Evolutionary conservation across 2,797 vertebrate genomes (phyloP), one percentile per base, ranked within the genome.

Genomic region (Muscicapa comitata): DNA sequence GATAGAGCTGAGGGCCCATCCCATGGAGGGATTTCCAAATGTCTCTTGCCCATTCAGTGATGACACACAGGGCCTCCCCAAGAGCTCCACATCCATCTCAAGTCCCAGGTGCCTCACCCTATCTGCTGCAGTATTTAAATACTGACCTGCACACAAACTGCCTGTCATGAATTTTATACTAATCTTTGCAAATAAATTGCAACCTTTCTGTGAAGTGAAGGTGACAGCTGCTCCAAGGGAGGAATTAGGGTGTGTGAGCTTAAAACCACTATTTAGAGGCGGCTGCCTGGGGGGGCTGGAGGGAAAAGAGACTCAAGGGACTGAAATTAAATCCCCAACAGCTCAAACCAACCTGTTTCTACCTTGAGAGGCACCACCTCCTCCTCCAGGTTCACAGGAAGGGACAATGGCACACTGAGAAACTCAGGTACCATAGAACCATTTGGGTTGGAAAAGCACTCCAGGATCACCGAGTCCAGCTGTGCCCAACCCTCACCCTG

Each of bases 401-500:
- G 7, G 50, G 50, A 51, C 50, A 51, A 29, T 7, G 26, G 48
- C 48, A 51, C 16, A 29, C 50, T 51, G 48, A 50, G 48, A 50
- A 50, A 50, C 16, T 28, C 26, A 28, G 48, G 26, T 4, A 28
- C 26, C 48, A 28, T 26, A 50, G 17, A 51, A 51, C 7, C 50
- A 51, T 18, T 12, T 18, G 28, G 28, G 11, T 5, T 51, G 50
- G 50, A 51, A 51, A 51, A 51, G 28, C 50, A 29, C 13, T 66
- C 9, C 47, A 25, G 47, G 59, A 19, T 4, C 72, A 25, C 0
- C 0, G 1, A 65, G 8, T 2, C 37, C 74, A 50, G 0, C n/a
- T 43, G 58, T 51, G 51, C 51, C 67, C 2, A 1, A 1, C n/a
- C 0, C 6, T 12, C 66, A 28, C 23, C 50, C 2, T 50, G 58